Evolutionary conservation across 2,888 invertebrate genomes (phyloP), one percentile per base, ranked within the genome.

Genomic region (Rhorus exstirpatorius): DNA sequence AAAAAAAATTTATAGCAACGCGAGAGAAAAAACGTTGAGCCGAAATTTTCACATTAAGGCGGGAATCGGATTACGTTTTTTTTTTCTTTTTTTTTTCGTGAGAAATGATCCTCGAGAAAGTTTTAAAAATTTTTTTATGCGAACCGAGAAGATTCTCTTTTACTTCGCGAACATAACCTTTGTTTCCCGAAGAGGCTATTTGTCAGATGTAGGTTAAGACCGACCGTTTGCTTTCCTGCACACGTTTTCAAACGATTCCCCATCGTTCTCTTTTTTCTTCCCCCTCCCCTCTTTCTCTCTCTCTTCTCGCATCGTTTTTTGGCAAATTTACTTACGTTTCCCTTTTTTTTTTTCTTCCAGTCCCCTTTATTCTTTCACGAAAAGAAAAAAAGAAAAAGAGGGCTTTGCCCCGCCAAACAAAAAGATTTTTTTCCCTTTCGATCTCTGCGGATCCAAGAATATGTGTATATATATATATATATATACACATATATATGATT

Each of bases 121-220:
- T n/a, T n/a, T 24, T 0, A 53, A 19, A 53, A 1, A 41, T 41
- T 35, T 35, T n/a, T n/a, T n/a, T n/a, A n/a, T n/a, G n/a, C n/a
- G n/a, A n/a, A n/a, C n/a, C n/a, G n/a, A n/a, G n/a, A 31, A 31
- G 7, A 24, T 60, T 71, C 19, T 46, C 58, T 17, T 31, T 7
- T 19, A 31, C 6, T n/a, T 60, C 31, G 17, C 60, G 46, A 58
- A 71, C 71, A 71, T 71, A 55, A 70, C 70, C 71, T 49, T 26
- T 14, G 10, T 46, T 19, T n/a, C 46, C 17, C 71, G 58, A 17
- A n/a, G 58, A 19, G 41, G 44, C 26, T 58, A 88, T 88, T 31
- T 90, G 89, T 89, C 90, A 89, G 87, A 91, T 91, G 87, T 91
- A 92, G 92, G 92, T 92, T 92, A 92, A 89, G 89, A 90, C 85